Percentiles rank a stretch among this genome's conserved stretches.
Conservation (phyloP, 2,888 invertebrate species). For the Cenopis cana region DNA sequence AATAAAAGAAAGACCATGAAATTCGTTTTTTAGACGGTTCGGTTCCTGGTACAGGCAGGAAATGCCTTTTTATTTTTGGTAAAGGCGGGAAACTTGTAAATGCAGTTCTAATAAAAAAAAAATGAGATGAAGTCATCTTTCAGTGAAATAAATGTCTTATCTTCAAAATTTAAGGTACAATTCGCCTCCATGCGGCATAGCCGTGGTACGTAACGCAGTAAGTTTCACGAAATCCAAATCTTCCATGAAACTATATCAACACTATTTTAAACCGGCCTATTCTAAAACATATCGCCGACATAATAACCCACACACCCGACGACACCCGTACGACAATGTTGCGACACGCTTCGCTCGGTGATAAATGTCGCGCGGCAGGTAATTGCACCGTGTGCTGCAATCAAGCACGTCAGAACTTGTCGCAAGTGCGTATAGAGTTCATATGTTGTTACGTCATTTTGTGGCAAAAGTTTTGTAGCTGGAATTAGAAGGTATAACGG, state of each 20-base stretch:
- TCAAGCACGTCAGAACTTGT: neutral
- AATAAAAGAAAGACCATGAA: no score
- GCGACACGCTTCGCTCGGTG: constrained; percentile 49
- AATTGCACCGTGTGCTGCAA: constrained; percentile 25
- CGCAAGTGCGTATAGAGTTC: neutral
- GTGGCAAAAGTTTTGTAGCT: neutral
- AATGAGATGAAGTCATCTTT: no score
- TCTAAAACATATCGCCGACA: constrained; percentile 35
- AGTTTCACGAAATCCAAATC: neutral
- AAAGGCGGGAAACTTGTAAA: no score
- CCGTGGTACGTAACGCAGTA: neutral
- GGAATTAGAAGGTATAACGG: constrained; percentile 26
- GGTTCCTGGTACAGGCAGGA: no score
- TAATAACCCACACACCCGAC: constrained; percentile 56
- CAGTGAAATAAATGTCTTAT: no score
- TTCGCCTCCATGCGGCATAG: no score
- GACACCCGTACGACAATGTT: constrained; percentile 54
- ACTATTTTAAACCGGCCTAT: constrained; percentile 24
- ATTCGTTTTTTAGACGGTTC: no score
- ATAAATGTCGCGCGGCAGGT: constrained; percentile 37
- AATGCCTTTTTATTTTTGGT: no score
- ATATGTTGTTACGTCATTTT: neutral
- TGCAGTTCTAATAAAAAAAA: no score
- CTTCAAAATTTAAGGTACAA: no score
- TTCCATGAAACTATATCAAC: neutral